A percentile compares a stretch with the other conserved stretches of the same genome.
Evolutionary conservation across 2,797 vertebrate genomes (phyloP).

Genomic region (Aeoliscus strigatus): DNA sequence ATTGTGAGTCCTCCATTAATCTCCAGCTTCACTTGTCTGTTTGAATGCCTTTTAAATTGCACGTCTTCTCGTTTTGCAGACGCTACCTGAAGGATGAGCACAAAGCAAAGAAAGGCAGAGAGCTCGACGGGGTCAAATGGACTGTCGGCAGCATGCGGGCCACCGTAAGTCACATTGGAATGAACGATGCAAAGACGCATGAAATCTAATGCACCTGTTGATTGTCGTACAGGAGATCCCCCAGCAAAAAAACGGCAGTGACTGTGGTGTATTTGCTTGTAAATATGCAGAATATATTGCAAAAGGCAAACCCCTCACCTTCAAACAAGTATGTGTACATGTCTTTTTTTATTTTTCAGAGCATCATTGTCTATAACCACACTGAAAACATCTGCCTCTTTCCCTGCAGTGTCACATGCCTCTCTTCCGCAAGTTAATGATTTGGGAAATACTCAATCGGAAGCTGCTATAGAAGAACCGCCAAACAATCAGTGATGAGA

Average conservation of each 20-base stretch:
- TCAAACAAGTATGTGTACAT: slow-evolving; percentile 78
- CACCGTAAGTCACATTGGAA: slow-evolving; percentile 63
- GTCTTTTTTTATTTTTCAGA: not conserved
- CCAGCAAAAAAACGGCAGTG: slow-evolving; percentile 87
- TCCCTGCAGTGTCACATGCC: slow-evolving; percentile 85
- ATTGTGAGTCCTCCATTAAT: slow-evolving; percentile 77
- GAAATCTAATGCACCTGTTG: not conserved
- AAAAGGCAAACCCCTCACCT: slow-evolving; percentile 80
- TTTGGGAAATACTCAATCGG: slow-evolving; percentile 94
- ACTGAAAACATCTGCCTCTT: slow-evolving; percentile 15
- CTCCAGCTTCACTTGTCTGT: not conserved
- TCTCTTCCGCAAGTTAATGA: slow-evolving; percentile 89
- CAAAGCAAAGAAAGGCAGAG: slow-evolving; percentile 79
- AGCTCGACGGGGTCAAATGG: slow-evolving; percentile 81
- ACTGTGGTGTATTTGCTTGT: slow-evolving; percentile 93
- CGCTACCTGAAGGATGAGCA: slow-evolving; percentile 87
- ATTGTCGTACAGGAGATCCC: slow-evolving; percentile 82
- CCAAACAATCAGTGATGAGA: slow-evolving; percentile 7
- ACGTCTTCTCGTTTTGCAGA: slow-evolving; percentile 56
- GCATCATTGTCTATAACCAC: not conserved
- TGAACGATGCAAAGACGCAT: not conserved
- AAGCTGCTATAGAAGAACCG: slow-evolving; percentile 76
- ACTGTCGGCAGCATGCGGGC: slow-evolving; percentile 75
- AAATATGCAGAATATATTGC: slow-evolving; percentile 89
- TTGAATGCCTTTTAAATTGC: not conserved